phyloP scores from a whole-genome alignment of 2,797 vertebrate genomes.

The Atherinosoma microstoma region DNA sequence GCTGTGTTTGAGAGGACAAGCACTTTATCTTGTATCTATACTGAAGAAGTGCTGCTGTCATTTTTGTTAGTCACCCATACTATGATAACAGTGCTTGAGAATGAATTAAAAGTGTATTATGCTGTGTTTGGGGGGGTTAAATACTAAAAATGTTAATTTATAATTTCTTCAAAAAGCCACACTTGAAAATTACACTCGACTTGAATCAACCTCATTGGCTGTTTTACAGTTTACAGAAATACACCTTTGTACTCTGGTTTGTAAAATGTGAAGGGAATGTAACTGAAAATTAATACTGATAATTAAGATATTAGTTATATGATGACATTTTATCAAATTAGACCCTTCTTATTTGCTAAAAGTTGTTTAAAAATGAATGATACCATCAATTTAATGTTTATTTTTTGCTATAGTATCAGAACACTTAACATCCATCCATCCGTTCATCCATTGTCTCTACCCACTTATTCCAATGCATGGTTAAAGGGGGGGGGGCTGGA shows the following conservation, averaged over 20 bases:
- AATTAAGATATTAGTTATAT: not conserved
- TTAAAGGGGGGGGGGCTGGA: no score
- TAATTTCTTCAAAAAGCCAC: constrained; percentile 3
- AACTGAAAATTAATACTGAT: not conserved
- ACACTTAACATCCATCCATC: not conserved
- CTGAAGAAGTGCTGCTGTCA: constrained; percentile 44
- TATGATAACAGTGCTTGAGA: constrained; percentile 48
- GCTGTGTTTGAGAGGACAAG: constrained; percentile 57
- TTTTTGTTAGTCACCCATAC: constrained; percentile 54
- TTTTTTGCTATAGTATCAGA: not conserved
- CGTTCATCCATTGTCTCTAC: no score
- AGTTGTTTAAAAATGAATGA: not conserved
- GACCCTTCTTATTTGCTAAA: not conserved
- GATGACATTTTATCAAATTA: not conserved
- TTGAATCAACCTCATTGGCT: constrained; percentile 15
- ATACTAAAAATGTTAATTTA: constrained; percentile 36
- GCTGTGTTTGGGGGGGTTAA: constrained; percentile 14
- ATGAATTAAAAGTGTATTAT: constrained; percentile 32
- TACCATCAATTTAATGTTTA: not conserved
- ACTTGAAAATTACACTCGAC: constrained; percentile 17
- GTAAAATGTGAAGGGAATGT: not conserved
- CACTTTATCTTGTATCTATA: constrained; percentile 57
- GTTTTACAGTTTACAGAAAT: not conserved
- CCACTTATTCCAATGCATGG: no score
- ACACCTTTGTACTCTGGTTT: not conserved